These are phyloP conservation scores for Xylota sylvarum DNA, from an alignment of 2,888 invertebrate species.

Conservation along the genomic window DNA sequence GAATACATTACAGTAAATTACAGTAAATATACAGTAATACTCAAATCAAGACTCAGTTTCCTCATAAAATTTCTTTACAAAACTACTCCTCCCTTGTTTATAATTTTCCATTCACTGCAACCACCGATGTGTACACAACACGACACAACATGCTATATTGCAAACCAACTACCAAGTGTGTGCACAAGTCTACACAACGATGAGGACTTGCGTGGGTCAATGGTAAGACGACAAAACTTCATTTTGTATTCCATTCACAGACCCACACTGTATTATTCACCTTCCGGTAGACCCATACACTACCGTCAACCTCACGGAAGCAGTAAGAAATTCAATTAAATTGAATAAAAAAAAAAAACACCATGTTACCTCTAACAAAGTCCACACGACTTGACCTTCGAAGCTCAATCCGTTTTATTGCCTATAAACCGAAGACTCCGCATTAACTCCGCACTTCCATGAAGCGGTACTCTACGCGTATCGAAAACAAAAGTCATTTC, in stretches of 20 bases:
- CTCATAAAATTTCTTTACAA: slow-evolving; percentile 21
- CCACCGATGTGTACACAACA: slow-evolving; percentile 37
- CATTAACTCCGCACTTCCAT: slow-evolving; percentile 23
- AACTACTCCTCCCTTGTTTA: slow-evolving; percentile 27
- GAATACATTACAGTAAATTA: slow-evolving; percentile 4
- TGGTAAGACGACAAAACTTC: slow-evolving; percentile 44
- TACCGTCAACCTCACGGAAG: slow-evolving; percentile 41
- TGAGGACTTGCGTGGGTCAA: slow-evolving; percentile 24
- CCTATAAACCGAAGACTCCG: slow-evolving; percentile 1
- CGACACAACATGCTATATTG: slow-evolving; percentile 6
- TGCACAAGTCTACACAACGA: slow-evolving; percentile 7
- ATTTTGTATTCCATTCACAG: slow-evolving; percentile 65
- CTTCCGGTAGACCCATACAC: slow-evolving; percentile 60
- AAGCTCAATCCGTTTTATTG: background rate
- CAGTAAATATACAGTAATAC: background rate
- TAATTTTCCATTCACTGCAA: slow-evolving; percentile 29
- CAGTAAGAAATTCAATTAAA: slow-evolving; percentile 9
- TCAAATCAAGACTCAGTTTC: slow-evolving; percentile 14
- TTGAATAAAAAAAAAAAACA: background rate
- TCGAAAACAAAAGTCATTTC: slow-evolving; percentile 38
- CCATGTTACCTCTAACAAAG: slow-evolving; percentile 16
- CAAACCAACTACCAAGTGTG: background rate
- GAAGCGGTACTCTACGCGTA: background rate
- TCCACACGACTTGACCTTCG: slow-evolving; percentile 42
- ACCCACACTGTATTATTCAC: slow-evolving; percentile 34